phyloP scores from a whole-genome alignment of 2,113 vertebrate genomes.

The Chionis minor region DNA sequence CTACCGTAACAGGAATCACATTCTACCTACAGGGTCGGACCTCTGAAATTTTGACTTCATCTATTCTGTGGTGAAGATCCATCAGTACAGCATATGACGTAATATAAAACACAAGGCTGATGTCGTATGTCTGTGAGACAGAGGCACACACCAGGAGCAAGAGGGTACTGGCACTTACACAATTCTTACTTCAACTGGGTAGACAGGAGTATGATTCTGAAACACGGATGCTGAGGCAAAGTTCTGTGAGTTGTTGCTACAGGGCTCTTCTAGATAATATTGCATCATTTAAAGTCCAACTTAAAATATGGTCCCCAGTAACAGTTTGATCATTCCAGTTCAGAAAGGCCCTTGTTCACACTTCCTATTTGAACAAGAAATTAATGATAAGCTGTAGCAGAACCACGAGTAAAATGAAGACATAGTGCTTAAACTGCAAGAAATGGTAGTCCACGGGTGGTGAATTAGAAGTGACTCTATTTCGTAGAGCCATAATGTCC shows the following conservation, averaged over 20 bases:
- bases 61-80: conserved; percentile 10
- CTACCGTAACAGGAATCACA: background rate
- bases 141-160: conserved; percentile 72
- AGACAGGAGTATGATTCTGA: conserved; percentile 43
- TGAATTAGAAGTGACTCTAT: conserved; percentile 76
- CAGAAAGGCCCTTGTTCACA: conserved; percentile 61
- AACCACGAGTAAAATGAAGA: conserved; percentile 89
- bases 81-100: conserved; percentile 3
- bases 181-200: conserved; percentile 62
- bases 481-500: conserved; percentile 87
- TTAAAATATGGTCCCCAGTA: conserved; percentile 70
- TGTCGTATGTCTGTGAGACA: background rate
- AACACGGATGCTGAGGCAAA: conserved; percentile 53
- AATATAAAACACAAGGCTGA: conserved; percentile 69
- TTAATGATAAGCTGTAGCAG: conserved; percentile 92
- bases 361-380: conserved; percentile 90
- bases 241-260: conserved; percentile 53
- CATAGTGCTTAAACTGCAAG: conserved; percentile 91
- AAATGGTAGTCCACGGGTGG: conserved; percentile 78
- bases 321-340: conserved; percentile 61
- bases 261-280: conserved; percentile 63
- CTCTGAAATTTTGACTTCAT: background rate
- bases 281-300: conserved; percentile 65
- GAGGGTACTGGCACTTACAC: conserved; percentile 75
- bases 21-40: background rate